Conservation (phyloP, 2,113 vertebrate species). For the Morone saxatilis region DNA sequence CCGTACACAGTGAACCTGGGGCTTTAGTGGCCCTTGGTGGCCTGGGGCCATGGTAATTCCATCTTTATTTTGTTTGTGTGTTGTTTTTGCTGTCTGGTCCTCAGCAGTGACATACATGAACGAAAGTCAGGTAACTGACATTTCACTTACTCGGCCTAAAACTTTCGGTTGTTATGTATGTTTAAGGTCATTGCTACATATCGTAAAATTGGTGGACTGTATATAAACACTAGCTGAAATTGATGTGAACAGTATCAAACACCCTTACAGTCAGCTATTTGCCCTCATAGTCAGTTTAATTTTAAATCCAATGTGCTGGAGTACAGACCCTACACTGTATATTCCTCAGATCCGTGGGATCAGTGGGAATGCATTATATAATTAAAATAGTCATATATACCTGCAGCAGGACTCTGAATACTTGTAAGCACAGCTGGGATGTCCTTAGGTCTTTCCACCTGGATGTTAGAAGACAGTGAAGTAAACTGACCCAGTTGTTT, state of each 20-base stretch:
- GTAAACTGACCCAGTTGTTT: neutral
- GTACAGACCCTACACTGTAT: neutral
- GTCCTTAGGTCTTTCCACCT: conserved; percentile 44
- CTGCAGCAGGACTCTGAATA: conserved; percentile 42
- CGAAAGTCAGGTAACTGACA: neutral
- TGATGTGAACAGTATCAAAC: neutral
- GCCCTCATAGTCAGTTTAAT: neutral
- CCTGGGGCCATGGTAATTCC: neutral
- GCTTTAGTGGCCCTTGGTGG: neutral
- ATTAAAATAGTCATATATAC: conserved; percentile 43
- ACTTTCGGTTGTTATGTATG: neutral
- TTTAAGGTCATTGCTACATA: neutral
- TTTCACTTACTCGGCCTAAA: neutral
- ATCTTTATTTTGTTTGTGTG: no score
- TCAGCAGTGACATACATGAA: neutral
- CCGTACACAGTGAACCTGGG: neutral
- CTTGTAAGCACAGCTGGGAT: neutral
- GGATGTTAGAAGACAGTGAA: conserved; percentile 21
- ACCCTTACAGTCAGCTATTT: neutral
- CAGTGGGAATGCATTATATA: neutral
- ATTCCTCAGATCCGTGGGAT: neutral
- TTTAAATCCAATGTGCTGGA: neutral
- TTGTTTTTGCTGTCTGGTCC: neutral
- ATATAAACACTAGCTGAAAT: neutral
- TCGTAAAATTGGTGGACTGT: neutral